A percentile compares a stretch with the other conserved stretches of the same genome.
Conservation (phyloP, 2,888 invertebrate genomes). For the Folsomia manolachei region DNA sequence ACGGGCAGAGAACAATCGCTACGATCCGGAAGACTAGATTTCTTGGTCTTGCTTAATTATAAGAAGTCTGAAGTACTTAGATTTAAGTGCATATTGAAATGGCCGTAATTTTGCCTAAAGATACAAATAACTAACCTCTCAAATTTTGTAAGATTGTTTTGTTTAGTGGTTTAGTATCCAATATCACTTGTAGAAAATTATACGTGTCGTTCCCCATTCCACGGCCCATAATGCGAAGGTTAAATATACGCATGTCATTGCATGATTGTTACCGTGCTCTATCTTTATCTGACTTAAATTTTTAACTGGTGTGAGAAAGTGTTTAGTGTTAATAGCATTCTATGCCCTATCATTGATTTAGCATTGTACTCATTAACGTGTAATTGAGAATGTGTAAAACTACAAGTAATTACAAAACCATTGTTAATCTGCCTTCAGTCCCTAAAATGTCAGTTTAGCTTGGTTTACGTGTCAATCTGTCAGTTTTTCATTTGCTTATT, state of each 20-base stretch:
- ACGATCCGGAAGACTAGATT: no score
- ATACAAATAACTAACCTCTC: neutral
- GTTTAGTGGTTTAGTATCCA: no score
- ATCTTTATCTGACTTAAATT: neutral
- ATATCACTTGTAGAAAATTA: neutral
- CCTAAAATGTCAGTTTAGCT: conserved; percentile 5
- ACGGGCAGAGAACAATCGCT: no score
- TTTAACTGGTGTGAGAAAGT: conserved; percentile 1
- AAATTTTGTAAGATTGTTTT: neutral
- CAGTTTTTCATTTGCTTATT: neutral
- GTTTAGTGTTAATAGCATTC: conserved; percentile 2
- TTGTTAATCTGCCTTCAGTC: neutral
- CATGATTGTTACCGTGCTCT: neutral
- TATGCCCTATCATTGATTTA: neutral
- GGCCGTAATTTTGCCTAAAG: neutral
- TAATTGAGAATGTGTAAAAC: conserved; percentile 4
- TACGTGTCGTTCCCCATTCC: neutral
- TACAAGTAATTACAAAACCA: neutral
- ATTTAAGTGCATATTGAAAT: neutral
- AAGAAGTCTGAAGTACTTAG: no score
- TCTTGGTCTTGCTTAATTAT: no score
- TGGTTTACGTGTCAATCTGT: no score
- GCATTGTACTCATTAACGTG: conserved; percentile 5
- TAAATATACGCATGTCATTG: neutral
- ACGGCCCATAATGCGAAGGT: neutral